Evolutionary conservation across 2,113 vertebrate genomes (phyloP).

Genomic region (Indicator maculatus): DNA sequence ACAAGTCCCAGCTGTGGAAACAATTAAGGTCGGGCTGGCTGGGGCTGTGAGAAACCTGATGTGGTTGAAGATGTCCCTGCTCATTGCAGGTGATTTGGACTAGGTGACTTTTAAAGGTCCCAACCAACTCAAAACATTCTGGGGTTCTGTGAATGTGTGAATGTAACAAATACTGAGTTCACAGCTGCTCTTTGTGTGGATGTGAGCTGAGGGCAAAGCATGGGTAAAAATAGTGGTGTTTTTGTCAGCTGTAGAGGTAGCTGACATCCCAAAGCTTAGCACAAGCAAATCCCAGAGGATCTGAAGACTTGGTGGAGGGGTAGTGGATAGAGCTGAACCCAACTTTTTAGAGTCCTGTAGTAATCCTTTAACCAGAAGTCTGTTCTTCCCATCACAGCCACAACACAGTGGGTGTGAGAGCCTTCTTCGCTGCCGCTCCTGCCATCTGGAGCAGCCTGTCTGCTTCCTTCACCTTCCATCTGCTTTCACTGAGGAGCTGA

Average conservation of each 20-base stretch:
- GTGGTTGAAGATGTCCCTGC: too few species aligned
- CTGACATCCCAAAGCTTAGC: not conserved
- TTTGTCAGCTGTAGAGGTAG: not conserved
- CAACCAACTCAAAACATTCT: too few species aligned
- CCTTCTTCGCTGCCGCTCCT: not conserved
- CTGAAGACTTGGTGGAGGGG: not conserved
- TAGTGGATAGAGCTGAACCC: not conserved
- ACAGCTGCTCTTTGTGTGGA: not conserved
- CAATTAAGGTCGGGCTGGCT: too few species aligned
- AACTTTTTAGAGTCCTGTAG: not conserved
- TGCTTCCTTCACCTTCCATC: constrained; percentile 67
- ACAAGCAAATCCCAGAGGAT: not conserved
- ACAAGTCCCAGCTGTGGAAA: too few species aligned
- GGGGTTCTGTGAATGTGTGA: too few species aligned
- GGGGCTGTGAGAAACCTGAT: too few species aligned
- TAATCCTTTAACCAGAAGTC: constrained; percentile 13
- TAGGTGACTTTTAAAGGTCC: too few species aligned
- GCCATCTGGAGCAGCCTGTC: constrained; percentile 64
- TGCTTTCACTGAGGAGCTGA: constrained; percentile 38
- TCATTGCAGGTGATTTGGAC: too few species aligned
- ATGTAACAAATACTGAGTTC: not conserved
- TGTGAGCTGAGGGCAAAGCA: not conserved
- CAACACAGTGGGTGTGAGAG: constrained; percentile 66
- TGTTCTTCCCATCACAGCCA: constrained; percentile 48
- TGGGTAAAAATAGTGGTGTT: fast-evolving